Base-by-base conservation (phyloP, 2,888 invertebrate genomes). In the Macrosiphum euphorbiae region DNA sequence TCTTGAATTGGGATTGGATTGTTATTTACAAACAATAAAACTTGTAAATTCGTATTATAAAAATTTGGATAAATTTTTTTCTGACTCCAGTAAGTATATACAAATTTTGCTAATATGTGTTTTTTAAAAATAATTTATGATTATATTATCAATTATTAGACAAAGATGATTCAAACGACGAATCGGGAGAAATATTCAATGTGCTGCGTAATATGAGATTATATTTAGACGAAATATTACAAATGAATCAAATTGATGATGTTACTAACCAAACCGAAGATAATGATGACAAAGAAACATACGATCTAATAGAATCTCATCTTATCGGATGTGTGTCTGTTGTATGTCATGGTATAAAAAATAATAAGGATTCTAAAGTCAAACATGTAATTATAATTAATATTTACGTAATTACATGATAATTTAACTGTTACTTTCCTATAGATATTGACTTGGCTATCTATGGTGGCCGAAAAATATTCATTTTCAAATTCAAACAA, bases 371-470 rank as follows among this genome's bases (percentile, higher is more conserved):
- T 58, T 5, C n/a, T 13, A 85, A 35, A 94, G 28, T 94, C 61
- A 94, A 94, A 94, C 90, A 61, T 67, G 94, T 94, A 94, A 47
- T 13, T 52, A 44, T 58, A n/a, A 55, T n/a, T 28, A 58, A 35
- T 11, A 10, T 47, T 50, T 52, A 52, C 16, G 52, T 52, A 52
- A 52, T 52, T 0, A 52, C 16, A 13, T 44, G 47, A 11, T 16
- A 10, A 84, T 58, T 89, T 8, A 92, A 47, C 13, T 89, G 24
- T 84, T 58, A 2, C 8, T 86, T 86, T 47, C 24, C 10, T 28
- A 94, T 94, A 96, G 96, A 95, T 96, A 92, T 95, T 95, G 35
- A 95, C 96, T 20, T 96, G 96, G 96, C 94, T 96, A 94, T 96
- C 96, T 94, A 95, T 95, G 90, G 95, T 95, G 94, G 95, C 95